phyloP scores from a whole-genome alignment of 2,888 invertebrate species.

The Osmoderma eremita region DNA sequence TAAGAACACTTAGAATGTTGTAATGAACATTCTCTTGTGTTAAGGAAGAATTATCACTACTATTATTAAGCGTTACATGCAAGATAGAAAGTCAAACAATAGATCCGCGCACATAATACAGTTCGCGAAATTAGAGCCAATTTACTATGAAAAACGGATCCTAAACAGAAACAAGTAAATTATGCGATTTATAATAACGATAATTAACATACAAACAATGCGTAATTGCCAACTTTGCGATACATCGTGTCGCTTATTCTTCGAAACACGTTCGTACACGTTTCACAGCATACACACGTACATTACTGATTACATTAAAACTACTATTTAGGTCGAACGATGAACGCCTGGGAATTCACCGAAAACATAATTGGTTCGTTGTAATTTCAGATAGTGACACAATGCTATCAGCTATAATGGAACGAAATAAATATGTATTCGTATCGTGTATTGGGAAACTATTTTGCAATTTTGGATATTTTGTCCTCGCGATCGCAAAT shows the following conservation, averaged over 20 bases:
- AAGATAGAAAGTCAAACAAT: not conserved
- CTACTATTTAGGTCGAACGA: constrained; percentile 12
- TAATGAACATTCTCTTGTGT: too few relatives aligned
- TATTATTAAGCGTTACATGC: not conserved
- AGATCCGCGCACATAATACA: not conserved
- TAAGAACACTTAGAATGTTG: too few relatives aligned
- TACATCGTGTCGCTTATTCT: constrained; percentile 7
- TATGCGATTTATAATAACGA: constrained; percentile 16
- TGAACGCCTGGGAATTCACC: constrained; percentile 11
- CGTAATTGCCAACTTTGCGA: constrained; percentile 1
- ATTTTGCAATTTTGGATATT: not conserved
- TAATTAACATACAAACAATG: constrained; percentile 29
- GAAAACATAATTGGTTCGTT: not conserved
- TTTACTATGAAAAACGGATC: not conserved
- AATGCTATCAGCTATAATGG: not conserved
- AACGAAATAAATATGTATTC: too few relatives aligned
- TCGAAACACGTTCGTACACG: not conserved
- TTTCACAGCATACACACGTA: not conserved
- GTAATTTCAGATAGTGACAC: constrained; percentile 11
- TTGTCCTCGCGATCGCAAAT: not conserved
- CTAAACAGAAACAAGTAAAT: not conserved
- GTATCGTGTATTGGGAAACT: constrained; percentile 3
- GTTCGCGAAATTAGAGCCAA: constrained; percentile 7
- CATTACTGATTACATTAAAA: not conserved
- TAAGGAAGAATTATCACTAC: not conserved